A percentile compares a stretch with the other conserved stretches of the same genome.
phyloP scores from a whole-genome alignment of 2,888 invertebrate species.

The Protonemura montana region DNA sequence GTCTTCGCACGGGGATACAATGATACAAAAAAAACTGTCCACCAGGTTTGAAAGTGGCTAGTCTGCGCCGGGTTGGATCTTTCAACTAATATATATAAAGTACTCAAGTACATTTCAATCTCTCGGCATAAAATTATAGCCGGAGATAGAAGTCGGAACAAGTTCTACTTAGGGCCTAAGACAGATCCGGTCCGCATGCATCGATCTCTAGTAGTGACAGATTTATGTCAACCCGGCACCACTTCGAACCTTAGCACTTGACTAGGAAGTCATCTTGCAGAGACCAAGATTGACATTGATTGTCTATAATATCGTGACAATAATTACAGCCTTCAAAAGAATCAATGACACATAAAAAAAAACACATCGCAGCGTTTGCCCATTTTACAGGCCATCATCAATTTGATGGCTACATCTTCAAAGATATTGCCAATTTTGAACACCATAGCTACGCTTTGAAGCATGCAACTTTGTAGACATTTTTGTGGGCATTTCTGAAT shows the following conservation, averaged over 20 bases:
- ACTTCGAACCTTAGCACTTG: background rate
- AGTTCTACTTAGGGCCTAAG: background rate
- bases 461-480: too few species aligned
- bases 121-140: background rate
- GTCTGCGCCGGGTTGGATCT: background rate
- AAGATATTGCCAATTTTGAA: too few species aligned
- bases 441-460: too few species aligned
- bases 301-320: background rate
- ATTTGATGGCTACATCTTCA: too few species aligned
- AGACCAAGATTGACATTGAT: background rate
- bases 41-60: background rate
- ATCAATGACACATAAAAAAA: background rate
- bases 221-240: background rate
- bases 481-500: too few species aligned
- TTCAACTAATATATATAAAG: background rate
- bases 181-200: background rate
- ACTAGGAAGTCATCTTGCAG: background rate
- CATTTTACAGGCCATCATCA: too few species aligned
- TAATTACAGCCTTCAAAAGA: background rate
- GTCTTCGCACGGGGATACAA: background rate
- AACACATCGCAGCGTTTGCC: background rate
- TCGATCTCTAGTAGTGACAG: background rate
- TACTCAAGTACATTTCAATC: background rate
- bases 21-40: background rate
- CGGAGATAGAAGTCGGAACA: background rate